A percentile compares a stretch with the other conserved stretches of the same genome.
Evolutionary conservation across 2,888 invertebrate species (phyloP).

Genomic region (Catocala nupta): DNA sequence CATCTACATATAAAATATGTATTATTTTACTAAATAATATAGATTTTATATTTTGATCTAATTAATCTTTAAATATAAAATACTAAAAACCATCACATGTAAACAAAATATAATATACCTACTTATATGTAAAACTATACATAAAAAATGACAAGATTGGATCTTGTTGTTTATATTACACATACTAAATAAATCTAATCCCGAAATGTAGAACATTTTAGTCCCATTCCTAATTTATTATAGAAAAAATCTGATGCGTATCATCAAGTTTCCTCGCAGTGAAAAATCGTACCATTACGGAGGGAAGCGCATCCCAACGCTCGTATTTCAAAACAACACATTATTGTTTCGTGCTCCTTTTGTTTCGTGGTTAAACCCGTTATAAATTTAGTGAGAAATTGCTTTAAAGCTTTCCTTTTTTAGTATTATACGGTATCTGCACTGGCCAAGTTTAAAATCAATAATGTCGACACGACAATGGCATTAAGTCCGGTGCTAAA

Average conservation of each 20-base stretch:
- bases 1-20: not conserved
- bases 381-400: conserved; percentile 73
- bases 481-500: conserved; percentile 42
- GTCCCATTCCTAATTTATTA: conserved; percentile 73
- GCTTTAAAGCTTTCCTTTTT: conserved; percentile 62
- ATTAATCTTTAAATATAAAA: too few relatives aligned
- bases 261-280: conserved; percentile 76
- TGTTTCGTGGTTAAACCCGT: conserved; percentile 75
- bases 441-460: conserved; percentile 40
- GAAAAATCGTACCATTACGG: conserved; percentile 82
- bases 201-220: conserved; percentile 66
- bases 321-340: conserved; percentile 85
- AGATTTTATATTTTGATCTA: too few relatives aligned
- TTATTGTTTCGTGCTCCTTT: conserved; percentile 82
- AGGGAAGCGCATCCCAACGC: conserved; percentile 66
- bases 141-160: conserved; percentile 28
- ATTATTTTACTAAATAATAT: not conserved
- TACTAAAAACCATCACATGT: too few relatives aligned
- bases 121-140: conserved; percentile 5
- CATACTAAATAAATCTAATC: conserved; percentile 41
- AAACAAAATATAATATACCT: not conserved
- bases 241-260: conserved; percentile 68
- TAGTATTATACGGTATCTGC: conserved; percentile 44
- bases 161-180: conserved; percentile 37
- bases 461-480: conserved; percentile 46